phyloP scores from a whole-genome alignment of 2,888 invertebrate genomes.

The Nasonovia ribisnigri region DNA sequence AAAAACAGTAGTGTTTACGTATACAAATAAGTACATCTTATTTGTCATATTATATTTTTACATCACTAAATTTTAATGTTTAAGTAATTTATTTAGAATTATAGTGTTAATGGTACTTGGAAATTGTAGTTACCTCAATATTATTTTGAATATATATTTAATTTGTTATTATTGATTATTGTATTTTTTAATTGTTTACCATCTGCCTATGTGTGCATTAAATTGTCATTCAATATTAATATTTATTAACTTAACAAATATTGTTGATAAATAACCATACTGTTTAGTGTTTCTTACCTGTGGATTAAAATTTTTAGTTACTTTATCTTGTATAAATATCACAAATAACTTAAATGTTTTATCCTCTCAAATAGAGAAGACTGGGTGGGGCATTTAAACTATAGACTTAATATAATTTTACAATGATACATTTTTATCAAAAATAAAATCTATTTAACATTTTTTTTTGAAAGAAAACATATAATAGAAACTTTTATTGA shows the following conservation, averaged over 20 bases:
- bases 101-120: constrained; percentile 24
- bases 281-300: background rate
- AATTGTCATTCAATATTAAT: background rate
- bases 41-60: constrained; percentile 22
- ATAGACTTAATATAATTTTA: background rate
- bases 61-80: background rate
- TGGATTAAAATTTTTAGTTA: background rate
- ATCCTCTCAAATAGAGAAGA: background rate
- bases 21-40: background rate
- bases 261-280: background rate
- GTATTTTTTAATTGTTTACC: background rate
- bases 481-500: background rate
- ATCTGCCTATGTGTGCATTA: background rate
- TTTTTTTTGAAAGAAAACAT: background rate
- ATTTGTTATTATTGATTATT: constrained; percentile 37
- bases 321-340: too few species aligned
- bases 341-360: too few species aligned
- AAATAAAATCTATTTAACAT: background rate
- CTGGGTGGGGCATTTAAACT: background rate
- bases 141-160: constrained; percentile 40
- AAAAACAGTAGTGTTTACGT: background rate
- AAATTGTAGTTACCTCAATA: constrained; percentile 51
- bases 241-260: background rate
- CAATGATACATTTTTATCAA: background rate
- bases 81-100: constrained; percentile 23